phyloP scores from a whole-genome alignment of 2,888 invertebrate genomes.

The Polydrusus pterygomalis region DNA sequence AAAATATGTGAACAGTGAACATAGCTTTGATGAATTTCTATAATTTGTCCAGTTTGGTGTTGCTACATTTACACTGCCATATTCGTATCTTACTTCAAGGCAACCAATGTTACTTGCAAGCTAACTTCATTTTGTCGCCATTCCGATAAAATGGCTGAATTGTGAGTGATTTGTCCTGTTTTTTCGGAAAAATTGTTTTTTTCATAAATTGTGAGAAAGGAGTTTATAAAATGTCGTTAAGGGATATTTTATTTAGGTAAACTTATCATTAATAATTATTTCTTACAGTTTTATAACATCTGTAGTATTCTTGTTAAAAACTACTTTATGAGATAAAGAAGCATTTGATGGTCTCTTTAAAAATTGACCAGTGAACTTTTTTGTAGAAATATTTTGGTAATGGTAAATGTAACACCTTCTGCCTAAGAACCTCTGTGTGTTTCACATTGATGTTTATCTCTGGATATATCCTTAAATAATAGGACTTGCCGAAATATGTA shows the following conservation, averaged over 20 bases:
- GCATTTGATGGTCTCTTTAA: slow-evolving; percentile 14
- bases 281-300: background rate
- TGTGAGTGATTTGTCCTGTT: slow-evolving; percentile 23
- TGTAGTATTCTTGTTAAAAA: background rate
- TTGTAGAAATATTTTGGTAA: slow-evolving; percentile 44
- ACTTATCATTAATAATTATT: background rate
- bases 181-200: background rate
- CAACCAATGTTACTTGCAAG: background rate
- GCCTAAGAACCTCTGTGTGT: slow-evolving; percentile 31
- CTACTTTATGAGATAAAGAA: slow-evolving; percentile 2
- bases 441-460: slow-evolving; percentile 39
- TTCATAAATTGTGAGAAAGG: slow-evolving; percentile 11
- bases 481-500: slow-evolving; percentile 52
- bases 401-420: slow-evolving; percentile 32
- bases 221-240: slow-evolving; percentile 36
- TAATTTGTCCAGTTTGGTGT: background rate
- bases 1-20: too few relatives aligned
- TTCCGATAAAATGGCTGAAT: slow-evolving; percentile 33
- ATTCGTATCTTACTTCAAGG: background rate
- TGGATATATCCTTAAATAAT: slow-evolving; percentile 34
- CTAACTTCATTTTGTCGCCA: slow-evolving; percentile 32
- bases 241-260: slow-evolving; percentile 51
- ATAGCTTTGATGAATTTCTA: too few relatives aligned
- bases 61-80: background rate
- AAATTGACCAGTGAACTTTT: slow-evolving; percentile 35